Evolutionary conservation across 2,113 vertebrate genomes (phyloP).

Genomic region (Halichoerus grypus): DNA sequence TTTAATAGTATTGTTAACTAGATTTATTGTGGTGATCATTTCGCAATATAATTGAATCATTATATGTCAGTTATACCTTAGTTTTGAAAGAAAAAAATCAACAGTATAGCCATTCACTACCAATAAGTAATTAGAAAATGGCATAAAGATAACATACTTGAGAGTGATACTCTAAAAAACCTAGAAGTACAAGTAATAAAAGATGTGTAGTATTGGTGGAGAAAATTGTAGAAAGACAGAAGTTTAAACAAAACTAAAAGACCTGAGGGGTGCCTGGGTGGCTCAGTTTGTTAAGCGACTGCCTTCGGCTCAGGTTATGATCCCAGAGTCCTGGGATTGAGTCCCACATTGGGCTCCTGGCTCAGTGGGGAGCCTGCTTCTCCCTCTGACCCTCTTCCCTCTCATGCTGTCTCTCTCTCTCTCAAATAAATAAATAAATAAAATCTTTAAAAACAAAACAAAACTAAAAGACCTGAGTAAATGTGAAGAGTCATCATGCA

Average conservation of each 20-base stretch:
- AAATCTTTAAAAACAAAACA: background rate
- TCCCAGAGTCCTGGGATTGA: no score
- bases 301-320: no score
- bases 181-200: background rate
- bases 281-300: no score
- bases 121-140: conserved; percentile 39
- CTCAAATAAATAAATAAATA: no score
- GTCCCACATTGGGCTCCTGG: no score
- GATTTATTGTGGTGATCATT: background rate
- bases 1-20: background rate
- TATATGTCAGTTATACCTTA: background rate
- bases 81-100: background rate
- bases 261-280: no score
- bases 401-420: no score
- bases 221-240: background rate
- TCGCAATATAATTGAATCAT: background rate
- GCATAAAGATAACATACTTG: background rate
- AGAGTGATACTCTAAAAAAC: background rate
- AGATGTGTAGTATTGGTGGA: background rate
- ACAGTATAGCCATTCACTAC: background rate
- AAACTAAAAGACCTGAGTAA: background rate
- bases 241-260: background rate
- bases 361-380: no score
- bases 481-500: background rate
- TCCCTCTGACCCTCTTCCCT: no score